These are phyloP conservation scores for Aricia artaxerxes DNA, from an alignment of 2,888 invertebrate genomes.

Conservation along the genomic window DNA sequence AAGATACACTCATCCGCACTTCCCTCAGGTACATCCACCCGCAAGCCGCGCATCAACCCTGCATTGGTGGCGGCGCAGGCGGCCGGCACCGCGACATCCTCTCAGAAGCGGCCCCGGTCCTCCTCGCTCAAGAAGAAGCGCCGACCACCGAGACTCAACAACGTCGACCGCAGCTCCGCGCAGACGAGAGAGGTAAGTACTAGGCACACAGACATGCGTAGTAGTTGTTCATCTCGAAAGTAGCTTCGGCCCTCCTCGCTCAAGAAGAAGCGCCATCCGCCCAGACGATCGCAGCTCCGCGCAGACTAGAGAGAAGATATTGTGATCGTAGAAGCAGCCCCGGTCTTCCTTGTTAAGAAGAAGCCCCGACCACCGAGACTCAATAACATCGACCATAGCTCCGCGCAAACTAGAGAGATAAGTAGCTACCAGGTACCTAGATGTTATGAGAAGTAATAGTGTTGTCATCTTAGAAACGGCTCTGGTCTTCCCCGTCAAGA, in stretches of 20 bases:
- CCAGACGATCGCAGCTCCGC: no score
- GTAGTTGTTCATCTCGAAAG: no score
- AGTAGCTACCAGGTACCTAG: no score
- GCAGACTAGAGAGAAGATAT: no score
- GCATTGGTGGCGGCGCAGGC: conserved; percentile 97
- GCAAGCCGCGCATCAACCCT: conserved; percentile 98
- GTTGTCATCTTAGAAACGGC: no score
- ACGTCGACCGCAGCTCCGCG: conserved; percentile 95
- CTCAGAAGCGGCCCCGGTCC: conserved; percentile 74
- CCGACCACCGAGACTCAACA: conserved; percentile 91
- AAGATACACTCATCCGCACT: background rate
- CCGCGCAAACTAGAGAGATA: conserved; percentile 95
- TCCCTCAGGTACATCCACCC: conserved; percentile 88
- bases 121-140: conserved; percentile 81
- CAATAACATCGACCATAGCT: conserved; percentile 95
- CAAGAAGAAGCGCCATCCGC: no score
- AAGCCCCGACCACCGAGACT: conserved; percentile 88
- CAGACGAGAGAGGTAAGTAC: conserved; percentile 91
- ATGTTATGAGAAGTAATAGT: no score
- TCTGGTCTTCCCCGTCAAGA: no score
- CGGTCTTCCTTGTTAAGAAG: conserved; percentile 71
- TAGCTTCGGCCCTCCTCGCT: no score
- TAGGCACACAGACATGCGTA: no score
- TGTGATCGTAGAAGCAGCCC: no score
- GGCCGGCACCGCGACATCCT: conserved; percentile 80